Percentiles rank a stretch among this genome's conserved stretches.
phyloP scores from a whole-genome alignment of 2,888 invertebrate species.

The Dolichomitus sp. region DNA sequence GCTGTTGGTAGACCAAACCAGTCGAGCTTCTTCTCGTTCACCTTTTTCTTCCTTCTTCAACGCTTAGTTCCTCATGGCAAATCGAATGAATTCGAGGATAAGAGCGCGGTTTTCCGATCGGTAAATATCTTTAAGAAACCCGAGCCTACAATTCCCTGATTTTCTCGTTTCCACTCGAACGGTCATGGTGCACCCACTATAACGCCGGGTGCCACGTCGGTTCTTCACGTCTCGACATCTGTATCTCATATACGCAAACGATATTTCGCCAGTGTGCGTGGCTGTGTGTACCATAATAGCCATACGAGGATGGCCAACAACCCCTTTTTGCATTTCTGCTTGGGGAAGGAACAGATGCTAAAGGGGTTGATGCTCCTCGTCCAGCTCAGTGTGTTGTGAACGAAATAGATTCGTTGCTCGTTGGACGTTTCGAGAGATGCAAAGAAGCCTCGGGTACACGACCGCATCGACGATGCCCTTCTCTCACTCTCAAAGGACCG shows the following conservation, averaged over 20 bases:
- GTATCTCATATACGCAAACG: conserved; percentile 70
- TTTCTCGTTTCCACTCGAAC: conserved; percentile 79
- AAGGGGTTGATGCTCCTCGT: conserved; percentile 66
- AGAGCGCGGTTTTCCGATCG: conserved; percentile 43
- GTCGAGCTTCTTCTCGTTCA: conserved; percentile 19
- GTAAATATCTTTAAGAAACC: conserved; percentile 66
- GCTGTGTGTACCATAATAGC: conserved; percentile 50
- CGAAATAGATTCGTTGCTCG: conserved; percentile 44
- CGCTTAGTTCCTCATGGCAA: conserved; percentile 9
- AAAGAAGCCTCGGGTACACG: conserved; percentile 70
- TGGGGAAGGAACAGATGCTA: conserved; percentile 65
- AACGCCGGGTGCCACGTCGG: conserved; percentile 41
- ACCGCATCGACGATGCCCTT: conserved; percentile 51
- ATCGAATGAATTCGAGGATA: conserved; percentile 41
- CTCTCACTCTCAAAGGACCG: conserved; percentile 61
- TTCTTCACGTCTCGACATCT: conserved; percentile 75
- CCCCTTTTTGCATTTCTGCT: conserved; percentile 73
- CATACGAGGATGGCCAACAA: conserved; percentile 65
- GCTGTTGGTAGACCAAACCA: conserved; percentile 35
- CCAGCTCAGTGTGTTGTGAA: conserved; percentile 34
- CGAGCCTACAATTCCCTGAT: conserved; percentile 65
- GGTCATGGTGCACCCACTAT: conserved; percentile 67
- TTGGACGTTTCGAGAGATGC: conserved; percentile 72
- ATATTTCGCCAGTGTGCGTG: conserved; percentile 21
- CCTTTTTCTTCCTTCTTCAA: conserved; percentile 44